Base-by-base conservation (phyloP, 2,888 invertebrate genomes). In the Drosophila dives region DNA sequence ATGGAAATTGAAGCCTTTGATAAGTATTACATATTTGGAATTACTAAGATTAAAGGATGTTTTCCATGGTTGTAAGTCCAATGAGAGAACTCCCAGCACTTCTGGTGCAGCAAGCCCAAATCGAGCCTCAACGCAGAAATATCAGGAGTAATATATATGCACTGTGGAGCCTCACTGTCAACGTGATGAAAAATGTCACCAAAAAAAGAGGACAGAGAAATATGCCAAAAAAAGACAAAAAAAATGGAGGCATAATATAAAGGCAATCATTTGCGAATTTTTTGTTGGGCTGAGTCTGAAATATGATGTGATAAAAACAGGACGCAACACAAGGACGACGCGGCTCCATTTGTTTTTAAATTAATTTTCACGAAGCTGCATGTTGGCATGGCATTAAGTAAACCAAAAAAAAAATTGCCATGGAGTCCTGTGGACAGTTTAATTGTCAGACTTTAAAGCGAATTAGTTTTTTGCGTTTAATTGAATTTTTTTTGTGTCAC, bases 281-380 rank as follows among this genome's bases (percentile, higher is more conserved):
- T 78, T 79, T 62, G 56, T 55, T 36, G 70, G 50, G 45, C 48
- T 49, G 65, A 61, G 81, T 83, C 86, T 86, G 81, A 86, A 84
- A 80, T 77, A 68, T 69, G 70, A 88, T 71, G 83, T 73, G 69
- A 60, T 72, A 73, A 80, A 73, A 80, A 72, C 75, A 68, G 51
- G 59, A 51, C 54, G 45, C 61, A 77, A 68, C 75, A 61, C 75
- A 75, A 72, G 62, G 64, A 63, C 76, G 34, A 48, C 40, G 58
- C 56, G 38, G 29, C 23, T 54, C 20, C 26, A 23, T 54, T 59
- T 53, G 5, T 12, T 61, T 59, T 70, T 62, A 59, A 65, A 75
- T 49, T 62, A 63, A 67, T 33, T 55, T 29, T 20, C 33, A 53
- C 49, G 33, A 11, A 45, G 12, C 17, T 11, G 42, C 42, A n/a